A percentile compares a stretch with the other conserved stretches of the same genome.
phyloP scores from a whole-genome alignment of 2,797 vertebrate genomes.

The Silurus lanzhouensis region DNA sequence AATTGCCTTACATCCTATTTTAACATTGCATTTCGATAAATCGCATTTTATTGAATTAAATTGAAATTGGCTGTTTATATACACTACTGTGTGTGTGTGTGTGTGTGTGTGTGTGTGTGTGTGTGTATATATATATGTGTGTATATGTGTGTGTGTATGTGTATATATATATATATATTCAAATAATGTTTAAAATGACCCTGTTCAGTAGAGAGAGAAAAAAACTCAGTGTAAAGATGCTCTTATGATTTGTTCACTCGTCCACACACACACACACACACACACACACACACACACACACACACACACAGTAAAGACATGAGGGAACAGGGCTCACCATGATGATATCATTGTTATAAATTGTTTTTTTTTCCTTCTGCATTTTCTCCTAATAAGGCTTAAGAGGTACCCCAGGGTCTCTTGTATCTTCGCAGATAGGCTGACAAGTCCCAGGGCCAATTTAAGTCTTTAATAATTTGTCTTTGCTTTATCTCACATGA shows the following conservation, averaged over 20 bases:
- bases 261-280: slow-evolving; percentile 60
- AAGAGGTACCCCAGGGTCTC: slow-evolving; percentile 77
- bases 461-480: slow-evolving; percentile 83
- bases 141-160: too few species aligned
- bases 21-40: too few species aligned
- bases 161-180: too few species aligned
- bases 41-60: too few species aligned
- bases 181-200: too few species aligned
- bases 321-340: slow-evolving; percentile 67
- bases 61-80: too few species aligned
- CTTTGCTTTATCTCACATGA: slow-evolving; percentile 76
- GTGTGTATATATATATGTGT: too few species aligned
- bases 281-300: not conserved
- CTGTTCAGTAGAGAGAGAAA: not conserved
- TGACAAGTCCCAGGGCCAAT: slow-evolving; percentile 78
- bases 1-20: too few species aligned
- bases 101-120: too few species aligned
- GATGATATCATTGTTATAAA: slow-evolving; percentile 73
- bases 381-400: slow-evolving; percentile 71
- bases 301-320: slow-evolving; percentile 61
- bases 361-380: slow-evolving; percentile 65
- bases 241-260: not conserved
- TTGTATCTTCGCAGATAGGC: slow-evolving; percentile 72
- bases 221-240: not conserved
- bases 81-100: too few species aligned